These are phyloP conservation scores for Phylloscopus whistleri DNA, from an alignment of 2,113 vertebrate genomes.

Conservation along the genomic window DNA sequence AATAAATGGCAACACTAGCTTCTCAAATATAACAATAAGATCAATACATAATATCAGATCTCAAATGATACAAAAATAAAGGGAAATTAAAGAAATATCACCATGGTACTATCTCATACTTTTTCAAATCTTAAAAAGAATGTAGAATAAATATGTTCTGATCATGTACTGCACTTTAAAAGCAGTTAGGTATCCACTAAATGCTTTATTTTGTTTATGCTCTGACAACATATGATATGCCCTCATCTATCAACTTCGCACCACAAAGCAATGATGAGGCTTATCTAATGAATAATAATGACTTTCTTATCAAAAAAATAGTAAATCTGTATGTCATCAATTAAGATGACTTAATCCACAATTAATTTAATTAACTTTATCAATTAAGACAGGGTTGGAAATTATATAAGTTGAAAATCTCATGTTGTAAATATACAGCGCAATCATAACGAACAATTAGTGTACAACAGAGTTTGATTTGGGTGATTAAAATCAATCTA, in stretches of 20 bases:
- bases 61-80: not conserved
- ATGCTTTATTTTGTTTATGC: not conserved
- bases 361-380: constrained; percentile 54
- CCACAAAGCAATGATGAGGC: not conserved
- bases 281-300: constrained; percentile 40
- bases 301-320: constrained; percentile 7
- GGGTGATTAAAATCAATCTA: constrained; percentile 33
- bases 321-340: not conserved
- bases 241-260: not conserved
- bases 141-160: not conserved
- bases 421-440: not conserved
- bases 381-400: constrained; percentile 39
- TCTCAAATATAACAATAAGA: not conserved
- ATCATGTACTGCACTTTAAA: not conserved
- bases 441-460: constrained; percentile 25
- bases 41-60: not conserved
- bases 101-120: not conserved
- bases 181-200: not conserved
- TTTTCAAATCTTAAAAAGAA: not conserved
- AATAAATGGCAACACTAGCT: not conserved
- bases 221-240: not conserved
- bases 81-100: not conserved
- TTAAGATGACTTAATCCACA: constrained; percentile 29
- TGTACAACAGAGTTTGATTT: not conserved
- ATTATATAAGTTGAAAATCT: constrained; percentile 13